Conservation (phyloP, 2,797 vertebrate species). For the Hippoglossus hippoglossus region DNA sequence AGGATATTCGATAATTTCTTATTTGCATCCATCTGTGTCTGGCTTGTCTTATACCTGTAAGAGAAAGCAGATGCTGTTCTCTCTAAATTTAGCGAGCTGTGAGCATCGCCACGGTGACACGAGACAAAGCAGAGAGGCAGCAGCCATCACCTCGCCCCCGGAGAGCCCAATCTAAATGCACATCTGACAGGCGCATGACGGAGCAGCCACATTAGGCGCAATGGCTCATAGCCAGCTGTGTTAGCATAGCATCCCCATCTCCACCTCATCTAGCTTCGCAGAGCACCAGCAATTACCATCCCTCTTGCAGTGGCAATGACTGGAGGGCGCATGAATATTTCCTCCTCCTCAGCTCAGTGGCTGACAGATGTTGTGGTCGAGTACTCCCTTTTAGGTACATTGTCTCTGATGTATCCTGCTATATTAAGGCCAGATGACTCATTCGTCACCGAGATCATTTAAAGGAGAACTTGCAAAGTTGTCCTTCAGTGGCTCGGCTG, state of each 20-base stretch:
- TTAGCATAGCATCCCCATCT: conserved; percentile 69
- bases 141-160: conserved; percentile 50
- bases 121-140: conserved; percentile 43
- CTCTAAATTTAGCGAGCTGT: conserved; percentile 21
- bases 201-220: conserved; percentile 58
- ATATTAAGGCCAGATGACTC: conserved; percentile 56
- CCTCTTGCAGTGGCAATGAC: conserved; percentile 63
- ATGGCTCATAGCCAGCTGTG: conserved; percentile 68
- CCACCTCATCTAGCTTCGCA: conserved; percentile 58
- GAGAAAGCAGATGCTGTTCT: conserved; percentile 7
- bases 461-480: conserved; percentile 26
- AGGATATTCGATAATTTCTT: neutral
- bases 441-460: conserved; percentile 44
- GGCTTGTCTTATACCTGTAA: conserved; percentile 14
- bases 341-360: conserved; percentile 44
- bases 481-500: conserved; percentile 27
- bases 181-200: conserved; percentile 60
- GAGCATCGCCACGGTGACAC: conserved; percentile 6
- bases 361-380: conserved; percentile 52
- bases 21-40: neutral
- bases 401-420: conserved; percentile 41
- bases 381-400: conserved; percentile 44
- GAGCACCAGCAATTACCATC: conserved; percentile 68
- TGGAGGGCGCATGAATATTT: conserved; percentile 52
- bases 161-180: conserved; percentile 50